Evolutionary conservation across 2,888 invertebrate species (phyloP).

Genomic region (Augochlorella aurata): DNA sequence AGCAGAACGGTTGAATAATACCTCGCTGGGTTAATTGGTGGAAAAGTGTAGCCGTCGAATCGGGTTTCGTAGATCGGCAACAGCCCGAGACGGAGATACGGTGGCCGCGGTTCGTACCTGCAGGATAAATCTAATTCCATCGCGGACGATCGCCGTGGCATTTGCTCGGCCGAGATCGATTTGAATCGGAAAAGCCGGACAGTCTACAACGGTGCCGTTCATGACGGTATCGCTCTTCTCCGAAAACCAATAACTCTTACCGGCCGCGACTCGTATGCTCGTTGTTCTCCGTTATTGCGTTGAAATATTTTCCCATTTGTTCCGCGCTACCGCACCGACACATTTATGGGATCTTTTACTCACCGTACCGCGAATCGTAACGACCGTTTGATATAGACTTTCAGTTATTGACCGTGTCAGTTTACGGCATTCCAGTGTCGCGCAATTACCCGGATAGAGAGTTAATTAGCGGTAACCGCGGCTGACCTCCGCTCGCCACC

Average conservation of each 20-base stretch:
- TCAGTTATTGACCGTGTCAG: slow-evolving; percentile 32
- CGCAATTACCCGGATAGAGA: slow-evolving; percentile 39
- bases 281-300: slow-evolving; percentile 27
- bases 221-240: slow-evolving; percentile 2
- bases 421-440: slow-evolving; percentile 36
- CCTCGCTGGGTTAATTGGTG: no score
- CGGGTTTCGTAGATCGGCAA: neutral
- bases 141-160: neutral
- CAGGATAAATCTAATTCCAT: slow-evolving; percentile 3
- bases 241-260: slow-evolving; percentile 27
- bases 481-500: slow-evolving; percentile 5
- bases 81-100: neutral
- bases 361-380: slow-evolving; percentile 24
- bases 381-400: slow-evolving; percentile 33
- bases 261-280: slow-evolving; percentile 25
- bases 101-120: neutral
- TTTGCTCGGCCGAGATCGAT: neutral
- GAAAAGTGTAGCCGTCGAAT: neutral
- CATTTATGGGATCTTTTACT: slow-evolving; percentile 28
- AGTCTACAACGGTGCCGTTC: neutral
- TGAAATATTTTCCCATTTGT: slow-evolving; percentile 34
- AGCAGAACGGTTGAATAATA: no score
- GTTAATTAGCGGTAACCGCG: slow-evolving; percentile 42
- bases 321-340: slow-evolving; percentile 19
- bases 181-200: slow-evolving; percentile 13